Evolutionary conservation across 2,113 vertebrate genomes (phyloP).

Genomic region (Lepus timidus): DNA sequence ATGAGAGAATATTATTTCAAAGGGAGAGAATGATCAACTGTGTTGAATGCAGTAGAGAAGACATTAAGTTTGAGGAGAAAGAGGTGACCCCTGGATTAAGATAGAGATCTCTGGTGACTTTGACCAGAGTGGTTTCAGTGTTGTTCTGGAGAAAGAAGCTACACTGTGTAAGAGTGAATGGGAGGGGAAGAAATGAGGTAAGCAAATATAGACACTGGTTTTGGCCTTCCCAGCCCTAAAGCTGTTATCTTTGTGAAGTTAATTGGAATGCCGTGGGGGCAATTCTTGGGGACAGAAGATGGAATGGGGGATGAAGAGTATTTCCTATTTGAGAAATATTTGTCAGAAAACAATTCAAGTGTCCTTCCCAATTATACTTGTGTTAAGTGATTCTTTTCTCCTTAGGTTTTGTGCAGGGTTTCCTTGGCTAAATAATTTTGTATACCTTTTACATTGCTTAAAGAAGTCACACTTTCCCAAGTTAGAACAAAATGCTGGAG

Average conservation of each 20-base stretch:
- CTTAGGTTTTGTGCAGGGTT: slow-evolving; percentile 36
- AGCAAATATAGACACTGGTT: background rate
- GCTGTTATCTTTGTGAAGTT: slow-evolving; percentile 43
- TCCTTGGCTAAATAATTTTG: background rate
- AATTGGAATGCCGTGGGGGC: background rate
- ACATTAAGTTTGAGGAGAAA: slow-evolving; percentile 39
- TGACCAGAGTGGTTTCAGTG: slow-evolving; percentile 6
- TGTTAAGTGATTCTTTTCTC: background rate
- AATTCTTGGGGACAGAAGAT: background rate
- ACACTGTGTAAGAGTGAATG: slow-evolving; percentile 28
- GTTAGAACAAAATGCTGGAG: slow-evolving; percentile 37
- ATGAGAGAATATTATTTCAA: slow-evolving; percentile 43
- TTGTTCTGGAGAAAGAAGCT: background rate
- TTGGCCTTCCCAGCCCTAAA: background rate
- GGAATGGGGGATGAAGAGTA: background rate
- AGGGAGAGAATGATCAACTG: background rate
- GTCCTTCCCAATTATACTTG: background rate
- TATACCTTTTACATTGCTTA: slow-evolving; percentile 35
- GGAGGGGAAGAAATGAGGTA: background rate
- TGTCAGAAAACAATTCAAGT: slow-evolving; percentile 41
- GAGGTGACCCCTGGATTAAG: background rate
- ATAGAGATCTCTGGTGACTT: background rate
- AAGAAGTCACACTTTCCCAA: slow-evolving; percentile 53
- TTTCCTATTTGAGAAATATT: slow-evolving; percentile 1
- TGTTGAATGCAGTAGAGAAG: slow-evolving; percentile 1